Percentiles rank a stretch among this genome's conserved stretches.
These are phyloP conservation scores for Heliothis peltigera DNA, from an alignment of 2,888 invertebrate species.

Conservation along the genomic window DNA sequence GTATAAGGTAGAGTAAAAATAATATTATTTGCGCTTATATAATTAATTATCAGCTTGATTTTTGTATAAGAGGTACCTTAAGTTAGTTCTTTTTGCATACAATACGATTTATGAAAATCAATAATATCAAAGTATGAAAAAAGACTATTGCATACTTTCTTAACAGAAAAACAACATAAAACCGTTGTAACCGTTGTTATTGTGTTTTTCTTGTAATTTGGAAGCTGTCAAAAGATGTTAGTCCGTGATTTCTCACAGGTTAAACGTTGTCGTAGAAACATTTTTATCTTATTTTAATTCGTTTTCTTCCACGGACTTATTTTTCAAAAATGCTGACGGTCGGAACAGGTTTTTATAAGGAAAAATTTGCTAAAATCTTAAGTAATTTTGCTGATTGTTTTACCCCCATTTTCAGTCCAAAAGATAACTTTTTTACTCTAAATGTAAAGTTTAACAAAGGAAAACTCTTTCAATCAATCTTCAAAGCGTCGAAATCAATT, in stretches of 20 bases:
- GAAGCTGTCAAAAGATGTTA: conserved; percentile 38
- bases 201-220: conserved; percentile 42
- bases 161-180: conserved; percentile 6
- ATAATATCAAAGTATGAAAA: no score
- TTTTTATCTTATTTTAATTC: conserved; percentile 43
- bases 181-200: conserved; percentile 27
- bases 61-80: no score
- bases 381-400: conserved; percentile 11
- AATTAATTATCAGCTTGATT: no score
- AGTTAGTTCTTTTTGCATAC: no score
- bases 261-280: conserved; percentile 28
- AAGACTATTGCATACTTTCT: not conserved
- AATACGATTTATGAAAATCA: no score
- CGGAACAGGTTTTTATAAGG: conserved; percentile 7
- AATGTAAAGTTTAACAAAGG: not conserved
- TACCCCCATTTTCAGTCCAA: not conserved
- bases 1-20: no score
- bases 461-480: not conserved
- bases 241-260: conserved; percentile 49
- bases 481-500: not conserved
- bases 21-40: no score
- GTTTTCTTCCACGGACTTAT: conserved; percentile 29
- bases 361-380: conserved; percentile 14
- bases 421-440: not conserved
- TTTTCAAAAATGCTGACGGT: conserved; percentile 20